Evolutionary conservation across 2,113 vertebrate genomes (phyloP).

Genomic region (Mirza zaza): DNA sequence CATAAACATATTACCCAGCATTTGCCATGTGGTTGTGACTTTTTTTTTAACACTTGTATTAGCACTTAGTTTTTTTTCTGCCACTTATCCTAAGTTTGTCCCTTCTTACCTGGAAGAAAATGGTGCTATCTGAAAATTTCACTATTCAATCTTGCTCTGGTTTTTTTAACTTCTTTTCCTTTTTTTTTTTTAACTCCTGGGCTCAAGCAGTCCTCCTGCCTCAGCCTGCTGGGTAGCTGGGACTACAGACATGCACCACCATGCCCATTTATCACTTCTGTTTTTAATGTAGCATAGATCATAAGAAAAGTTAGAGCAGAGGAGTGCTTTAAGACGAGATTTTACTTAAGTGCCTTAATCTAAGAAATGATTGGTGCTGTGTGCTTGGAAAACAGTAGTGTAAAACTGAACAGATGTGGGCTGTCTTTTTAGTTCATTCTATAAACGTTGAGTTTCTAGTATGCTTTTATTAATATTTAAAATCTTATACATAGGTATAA

Average conservation of each 20-base stretch:
- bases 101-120: no score
- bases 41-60: no score
- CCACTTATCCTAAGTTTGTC: no score
- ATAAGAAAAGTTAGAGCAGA: background rate
- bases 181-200: background rate
- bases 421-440: background rate
- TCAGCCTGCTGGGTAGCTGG: background rate
- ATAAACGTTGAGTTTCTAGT: background rate
- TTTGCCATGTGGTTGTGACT: no score
- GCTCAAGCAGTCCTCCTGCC: background rate
- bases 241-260: background rate
- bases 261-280: background rate
- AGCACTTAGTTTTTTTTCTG: no score
- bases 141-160: no score
- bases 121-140: no score
- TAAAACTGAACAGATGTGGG: background rate
- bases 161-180: no score
- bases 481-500: slow-evolving; percentile 88
- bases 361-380: background rate
- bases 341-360: background rate
- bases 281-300: background rate
- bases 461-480: slow-evolving; percentile 29
- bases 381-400: background rate
- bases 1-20: no score
- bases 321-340: background rate